Percentiles rank a stretch among this genome's conserved stretches.
Evolutionary conservation across 2,797 vertebrate species (phyloP).

Genomic region (Halcyon badia): DNA sequence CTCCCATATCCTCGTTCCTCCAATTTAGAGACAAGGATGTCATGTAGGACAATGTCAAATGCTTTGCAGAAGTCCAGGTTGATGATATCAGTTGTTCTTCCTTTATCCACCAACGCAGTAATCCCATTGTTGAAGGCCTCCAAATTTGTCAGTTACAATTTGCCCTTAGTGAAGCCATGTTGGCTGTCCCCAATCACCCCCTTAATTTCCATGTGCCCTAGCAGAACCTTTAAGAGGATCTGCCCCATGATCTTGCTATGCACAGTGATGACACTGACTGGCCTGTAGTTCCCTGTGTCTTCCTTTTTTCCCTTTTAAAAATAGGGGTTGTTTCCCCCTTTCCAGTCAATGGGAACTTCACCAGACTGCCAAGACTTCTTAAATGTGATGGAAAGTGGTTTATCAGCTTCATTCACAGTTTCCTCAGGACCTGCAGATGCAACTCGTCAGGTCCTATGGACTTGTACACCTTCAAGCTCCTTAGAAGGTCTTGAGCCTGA

Average conservation of each 20-base stretch:
- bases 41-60: not conserved
- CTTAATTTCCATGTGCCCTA: not conserved
- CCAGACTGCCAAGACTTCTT: not conserved
- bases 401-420: not conserved
- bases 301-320: not conserved
- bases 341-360: not conserved
- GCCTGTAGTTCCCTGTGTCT: not conserved
- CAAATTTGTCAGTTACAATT: no score
- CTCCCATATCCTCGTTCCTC: not conserved
- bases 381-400: not conserved
- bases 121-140: not conserved
- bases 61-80: not conserved
- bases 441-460: not conserved
- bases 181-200: not conserved
- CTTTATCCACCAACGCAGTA: not conserved
- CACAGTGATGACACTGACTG: not conserved
- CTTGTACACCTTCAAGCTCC: not conserved
- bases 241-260: no score
- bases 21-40: not conserved
- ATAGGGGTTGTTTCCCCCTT: not conserved
- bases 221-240: not conserved
- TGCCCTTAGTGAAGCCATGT: no score
- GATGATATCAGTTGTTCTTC: not conserved
- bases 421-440: not conserved
- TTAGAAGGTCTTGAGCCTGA: not conserved